These are phyloP conservation scores for Drosophila rellima DNA, from an alignment of 2,888 invertebrate species.

Conservation along the genomic window DNA sequence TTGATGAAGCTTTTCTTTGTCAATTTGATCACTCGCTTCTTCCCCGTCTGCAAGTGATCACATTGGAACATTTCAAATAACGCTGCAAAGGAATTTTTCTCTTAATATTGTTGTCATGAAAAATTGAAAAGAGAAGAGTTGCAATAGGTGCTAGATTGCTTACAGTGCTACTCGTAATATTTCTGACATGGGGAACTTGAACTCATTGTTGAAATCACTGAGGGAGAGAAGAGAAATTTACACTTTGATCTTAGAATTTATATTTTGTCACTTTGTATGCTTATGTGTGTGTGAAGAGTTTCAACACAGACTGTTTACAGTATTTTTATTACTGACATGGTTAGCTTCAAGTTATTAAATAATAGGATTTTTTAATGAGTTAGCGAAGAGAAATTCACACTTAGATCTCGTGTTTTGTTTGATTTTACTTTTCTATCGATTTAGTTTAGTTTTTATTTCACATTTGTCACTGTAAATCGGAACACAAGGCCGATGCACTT, in stretches of 20 bases:
- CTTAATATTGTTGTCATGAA: background rate
- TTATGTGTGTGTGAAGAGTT: no score
- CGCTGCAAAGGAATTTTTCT: background rate
- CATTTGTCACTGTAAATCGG: conserved; percentile 11
- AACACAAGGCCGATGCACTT: conserved; percentile 12
- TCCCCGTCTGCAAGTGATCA: conserved; percentile 1
- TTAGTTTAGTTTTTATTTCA: conserved; percentile 11
- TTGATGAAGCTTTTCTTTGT: conserved; percentile 42
- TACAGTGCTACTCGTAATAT: background rate
- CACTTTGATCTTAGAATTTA: no score
- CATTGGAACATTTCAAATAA: background rate
- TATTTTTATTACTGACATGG: background rate
- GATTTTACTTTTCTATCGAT: background rate
- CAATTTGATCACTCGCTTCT: conserved; percentile 15
- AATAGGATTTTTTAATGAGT: background rate
- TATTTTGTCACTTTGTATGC: no score
- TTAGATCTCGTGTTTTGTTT: background rate
- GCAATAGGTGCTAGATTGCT: background rate
- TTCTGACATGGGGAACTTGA: background rate
- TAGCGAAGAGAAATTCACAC: background rate
- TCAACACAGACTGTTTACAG: no score
- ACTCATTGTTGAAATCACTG: no score
- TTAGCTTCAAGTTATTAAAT: background rate
- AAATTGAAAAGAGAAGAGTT: background rate
- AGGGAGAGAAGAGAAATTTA: no score